phyloP scores from a whole-genome alignment of 2,888 invertebrate genomes.

The Thecocarcelia acutangulata region DNA sequence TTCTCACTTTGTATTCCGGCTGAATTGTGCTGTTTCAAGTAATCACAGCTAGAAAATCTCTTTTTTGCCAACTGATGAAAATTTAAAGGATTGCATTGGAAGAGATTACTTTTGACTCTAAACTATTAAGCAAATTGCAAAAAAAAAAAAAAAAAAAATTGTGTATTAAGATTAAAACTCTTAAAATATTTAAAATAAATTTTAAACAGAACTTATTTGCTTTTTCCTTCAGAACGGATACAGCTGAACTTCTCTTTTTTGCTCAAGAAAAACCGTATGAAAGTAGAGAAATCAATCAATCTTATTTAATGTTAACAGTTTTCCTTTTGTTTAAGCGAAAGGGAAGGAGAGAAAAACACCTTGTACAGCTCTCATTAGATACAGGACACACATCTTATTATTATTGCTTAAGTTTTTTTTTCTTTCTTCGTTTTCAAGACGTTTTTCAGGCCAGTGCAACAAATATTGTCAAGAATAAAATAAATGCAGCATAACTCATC shows the following conservation, averaged over 20 bases:
- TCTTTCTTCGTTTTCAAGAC: too few relatives aligned
- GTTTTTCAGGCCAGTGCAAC: constrained; percentile 37
- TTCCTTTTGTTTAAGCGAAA: constrained; percentile 5
- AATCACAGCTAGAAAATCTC: constrained; percentile 58
- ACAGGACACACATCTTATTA: constrained; percentile 59
- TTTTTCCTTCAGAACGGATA: constrained; percentile 41
- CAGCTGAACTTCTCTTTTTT: constrained; percentile 28
- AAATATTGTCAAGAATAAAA: constrained; percentile 32
- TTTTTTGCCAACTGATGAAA: constrained; percentile 18
- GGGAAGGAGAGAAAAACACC: constrained; percentile 40
- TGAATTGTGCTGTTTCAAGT: constrained; percentile 1
- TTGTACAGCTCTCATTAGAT: constrained; percentile 65
- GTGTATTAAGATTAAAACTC: constrained; percentile 11
- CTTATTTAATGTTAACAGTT: constrained; percentile 39
- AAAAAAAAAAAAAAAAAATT: too few relatives aligned
- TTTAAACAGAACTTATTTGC: not conserved
- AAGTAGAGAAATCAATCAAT: constrained; percentile 62
- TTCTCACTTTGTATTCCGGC: constrained; percentile 57
- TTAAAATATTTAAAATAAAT: constrained; percentile 18
- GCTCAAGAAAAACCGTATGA: not conserved
- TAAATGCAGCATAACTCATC: constrained; percentile 61
- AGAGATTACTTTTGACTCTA: constrained; percentile 41
- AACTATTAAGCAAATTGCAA: constrained; percentile 28
- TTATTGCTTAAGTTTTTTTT: too few relatives aligned
- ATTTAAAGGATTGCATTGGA: constrained; percentile 44